Conservation (phyloP, 2,113 vertebrate genomes). For the Amia ocellicauda region DNA sequence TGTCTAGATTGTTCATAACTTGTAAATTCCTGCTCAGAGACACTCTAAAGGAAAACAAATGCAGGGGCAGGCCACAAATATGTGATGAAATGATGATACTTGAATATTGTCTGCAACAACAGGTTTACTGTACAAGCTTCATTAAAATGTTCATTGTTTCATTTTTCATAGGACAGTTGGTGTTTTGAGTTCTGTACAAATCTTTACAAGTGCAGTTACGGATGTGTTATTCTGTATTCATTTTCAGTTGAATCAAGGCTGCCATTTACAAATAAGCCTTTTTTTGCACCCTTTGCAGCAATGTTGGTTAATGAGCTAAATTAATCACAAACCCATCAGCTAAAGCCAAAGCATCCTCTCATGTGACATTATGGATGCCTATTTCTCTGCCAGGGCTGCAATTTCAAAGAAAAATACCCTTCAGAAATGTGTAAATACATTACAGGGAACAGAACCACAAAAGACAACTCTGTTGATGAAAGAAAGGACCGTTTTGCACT, state of each 20-base stretch:
- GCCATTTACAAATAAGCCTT: not conserved
- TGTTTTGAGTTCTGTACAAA: too few species aligned
- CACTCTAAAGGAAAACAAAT: not conserved
- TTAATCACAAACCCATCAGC: conserved; percentile 18
- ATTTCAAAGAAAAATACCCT: too few species aligned
- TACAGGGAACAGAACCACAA: too few species aligned
- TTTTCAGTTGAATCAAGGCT: not conserved
- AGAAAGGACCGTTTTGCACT: too few species aligned
- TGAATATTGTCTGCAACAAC: too few species aligned
- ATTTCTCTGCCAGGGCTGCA: not conserved
- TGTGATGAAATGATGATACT: too few species aligned
- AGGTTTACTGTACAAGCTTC: too few species aligned
- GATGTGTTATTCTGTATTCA: not conserved
- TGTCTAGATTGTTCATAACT: conserved; percentile 11
- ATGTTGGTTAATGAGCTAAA: conserved; percentile 35
- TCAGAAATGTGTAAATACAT: too few species aligned
- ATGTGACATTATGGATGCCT: conserved; percentile 19
- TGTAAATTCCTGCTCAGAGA: too few species aligned
- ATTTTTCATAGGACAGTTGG: too few species aligned
- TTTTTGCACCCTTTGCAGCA: not conserved
- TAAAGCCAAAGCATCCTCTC: conserved; percentile 11
- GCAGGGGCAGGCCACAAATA: conserved; percentile 16
- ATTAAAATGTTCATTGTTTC: too few species aligned
- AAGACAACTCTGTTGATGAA: too few species aligned
- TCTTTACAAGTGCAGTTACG: not conserved